Evolutionary conservation across 2,888 invertebrate genomes (phyloP), one percentile per base, ranked within the genome.

Genomic region (Ariolimax columbianus): DNA sequence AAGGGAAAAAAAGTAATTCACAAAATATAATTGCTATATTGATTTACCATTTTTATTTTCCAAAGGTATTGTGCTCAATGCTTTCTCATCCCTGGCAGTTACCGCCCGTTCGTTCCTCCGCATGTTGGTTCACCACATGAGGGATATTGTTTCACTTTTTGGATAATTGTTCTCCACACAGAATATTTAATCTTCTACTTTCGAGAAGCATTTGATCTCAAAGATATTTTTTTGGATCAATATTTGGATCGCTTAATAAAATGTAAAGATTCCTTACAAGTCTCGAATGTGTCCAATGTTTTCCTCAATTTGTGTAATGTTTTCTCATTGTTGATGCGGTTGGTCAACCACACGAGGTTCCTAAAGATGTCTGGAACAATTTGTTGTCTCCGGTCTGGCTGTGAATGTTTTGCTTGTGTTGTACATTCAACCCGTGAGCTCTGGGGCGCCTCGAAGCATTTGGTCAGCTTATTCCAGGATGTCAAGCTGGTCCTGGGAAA

Each of bases 191-290:
- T 47, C 47, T 26, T 75, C 47, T 47, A 23, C 47, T 75, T 72
- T 77, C 19, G 1, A 7, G 59, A 36, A 19, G 38, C 59, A 33
- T 36, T 59, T 77, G 77, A 19, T 2, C 36, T 36, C n/a, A 51
- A 38, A 33, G 77, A 36, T 36, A 11, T 77, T 36, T n/a, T 17
- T 38, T 59, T 40, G n/a, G n/a, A 38, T 36, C 63, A 78, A 59
- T 63, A 78, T 78, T 78, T 78, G n/a, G 38, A 33, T 78, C 63
- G 63, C 63, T 63, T 63, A 78, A 63, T 78, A 38, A 63, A 63
- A 9, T 78, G 59, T 38, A 30, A 78, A 63, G 59, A 1, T 55
- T 36, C 30, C 36, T 38, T 40, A 63, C 26, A 59, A 38, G 38
- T n/a, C 59, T 0, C 26, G 36, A 59, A 77, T 75, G 19, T 47